These are phyloP conservation scores for Mesocricetus auratus DNA, from an alignment of 2,113 vertebrate genomes.

Conservation along the genomic window DNA sequence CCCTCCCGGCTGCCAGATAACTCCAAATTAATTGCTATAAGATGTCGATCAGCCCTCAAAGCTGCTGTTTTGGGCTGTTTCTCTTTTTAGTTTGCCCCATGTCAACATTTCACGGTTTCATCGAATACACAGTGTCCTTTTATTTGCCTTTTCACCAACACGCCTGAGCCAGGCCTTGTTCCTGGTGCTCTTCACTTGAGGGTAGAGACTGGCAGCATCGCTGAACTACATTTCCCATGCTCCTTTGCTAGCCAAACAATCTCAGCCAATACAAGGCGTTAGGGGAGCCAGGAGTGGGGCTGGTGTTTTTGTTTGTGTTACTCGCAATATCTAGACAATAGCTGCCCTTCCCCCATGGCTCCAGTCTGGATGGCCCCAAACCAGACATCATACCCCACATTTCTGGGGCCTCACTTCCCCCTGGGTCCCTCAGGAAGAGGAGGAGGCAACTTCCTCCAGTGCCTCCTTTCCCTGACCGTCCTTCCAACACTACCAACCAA, in stretches of 20 bases:
- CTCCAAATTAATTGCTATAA: background rate
- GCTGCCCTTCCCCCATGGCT: background rate
- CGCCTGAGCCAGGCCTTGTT: no score
- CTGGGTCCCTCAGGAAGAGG: background rate
- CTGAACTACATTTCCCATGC: conserved; percentile 10
- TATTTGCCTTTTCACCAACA: background rate
- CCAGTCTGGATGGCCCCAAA: background rate
- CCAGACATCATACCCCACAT: background rate
- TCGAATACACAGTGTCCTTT: background rate
- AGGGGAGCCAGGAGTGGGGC: background rate
- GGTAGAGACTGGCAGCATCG: background rate
- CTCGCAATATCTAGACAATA: background rate
- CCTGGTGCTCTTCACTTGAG: background rate
- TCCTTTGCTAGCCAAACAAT: conserved; percentile 1
- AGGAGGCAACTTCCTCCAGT: background rate
- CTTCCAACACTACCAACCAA: background rate
- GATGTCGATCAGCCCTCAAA: background rate
- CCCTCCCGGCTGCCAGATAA: background rate
- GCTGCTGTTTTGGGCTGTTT: background rate
- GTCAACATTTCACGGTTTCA: conserved; percentile 2
- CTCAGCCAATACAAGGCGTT: background rate
- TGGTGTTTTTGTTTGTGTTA: background rate
- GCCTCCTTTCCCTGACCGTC: background rate
- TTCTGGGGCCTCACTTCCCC: background rate
- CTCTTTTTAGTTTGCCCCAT: background rate